Conservation (phyloP, 2,888 invertebrate species). For the Thalpophila matura region DNA sequence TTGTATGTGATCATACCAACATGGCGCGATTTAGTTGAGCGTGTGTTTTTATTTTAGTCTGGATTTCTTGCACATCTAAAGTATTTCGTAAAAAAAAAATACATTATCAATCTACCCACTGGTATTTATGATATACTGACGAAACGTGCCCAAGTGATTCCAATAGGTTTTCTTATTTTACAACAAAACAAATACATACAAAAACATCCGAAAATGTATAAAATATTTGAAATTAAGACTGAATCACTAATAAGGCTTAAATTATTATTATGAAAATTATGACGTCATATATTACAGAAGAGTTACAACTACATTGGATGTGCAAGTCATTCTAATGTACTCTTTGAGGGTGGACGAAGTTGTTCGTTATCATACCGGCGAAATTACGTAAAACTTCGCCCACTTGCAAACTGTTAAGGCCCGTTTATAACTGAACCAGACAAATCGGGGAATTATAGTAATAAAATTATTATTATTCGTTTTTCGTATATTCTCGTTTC, state of each 20-base stretch:
- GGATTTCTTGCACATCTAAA: conserved; percentile 36
- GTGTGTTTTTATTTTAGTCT: conserved; percentile 38
- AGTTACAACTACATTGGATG: conserved; percentile 15
- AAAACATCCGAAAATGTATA: background rate
- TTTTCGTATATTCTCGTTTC: too few relatives aligned
- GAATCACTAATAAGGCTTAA: conserved; percentile 60
- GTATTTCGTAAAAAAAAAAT: background rate
- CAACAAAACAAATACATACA: background rate
- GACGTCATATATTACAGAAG: conserved; percentile 7
- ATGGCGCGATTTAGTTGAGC: conserved; percentile 36
- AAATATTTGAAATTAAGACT: conserved; percentile 53
- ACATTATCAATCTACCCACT: background rate
- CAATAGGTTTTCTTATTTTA: conserved; percentile 20
- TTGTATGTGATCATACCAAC: conserved; percentile 42
- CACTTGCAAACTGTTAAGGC: conserved; percentile 17
- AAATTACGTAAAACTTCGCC: conserved; percentile 16
- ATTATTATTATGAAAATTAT: conserved; percentile 46
- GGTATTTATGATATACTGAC: too few relatives aligned
- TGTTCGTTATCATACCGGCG: background rate
- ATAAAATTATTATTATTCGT: too few relatives aligned
- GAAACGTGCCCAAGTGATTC: conserved; percentile 26
- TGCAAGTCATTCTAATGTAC: conserved; percentile 23
- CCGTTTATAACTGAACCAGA: conserved; percentile 7
- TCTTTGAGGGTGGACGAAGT: conserved; percentile 23
- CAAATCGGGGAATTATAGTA: too few relatives aligned